These are phyloP conservation scores for Botrylloides violaceus DNA, from an alignment of 23 tunicate species.

Conservation along the genomic window DNA sequence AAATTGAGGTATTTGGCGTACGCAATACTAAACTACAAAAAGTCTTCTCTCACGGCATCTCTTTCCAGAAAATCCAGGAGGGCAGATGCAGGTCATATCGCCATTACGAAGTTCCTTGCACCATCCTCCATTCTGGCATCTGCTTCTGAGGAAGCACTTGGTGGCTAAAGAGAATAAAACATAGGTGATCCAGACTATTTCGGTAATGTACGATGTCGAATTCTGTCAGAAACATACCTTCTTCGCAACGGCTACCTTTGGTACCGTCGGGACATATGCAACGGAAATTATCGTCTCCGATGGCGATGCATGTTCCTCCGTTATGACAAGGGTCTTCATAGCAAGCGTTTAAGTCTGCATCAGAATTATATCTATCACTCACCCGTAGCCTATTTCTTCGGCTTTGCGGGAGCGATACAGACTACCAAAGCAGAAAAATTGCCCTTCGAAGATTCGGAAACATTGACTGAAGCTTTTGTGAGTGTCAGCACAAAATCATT, in stretches of 20 bases:
- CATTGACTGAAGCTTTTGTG: no score
- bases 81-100: conserved; percentile 12
- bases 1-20: neutral
- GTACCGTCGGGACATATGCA: conserved; percentile 27
- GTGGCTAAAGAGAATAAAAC: conserved; percentile 21
- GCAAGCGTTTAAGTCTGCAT: conserved; percentile 36
- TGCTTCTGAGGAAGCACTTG: conserved; percentile 14
- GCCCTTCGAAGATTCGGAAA: no score
- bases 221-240: neutral
- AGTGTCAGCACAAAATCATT: no score
- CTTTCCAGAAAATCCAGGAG: conserved; percentile 28
- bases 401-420: no score
- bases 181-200: no score
- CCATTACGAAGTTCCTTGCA: conserved; percentile 20
- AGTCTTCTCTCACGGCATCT: conserved; percentile 19
- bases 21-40: neutral
- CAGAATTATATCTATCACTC: no score
- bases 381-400: no score
- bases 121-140: conserved; percentile 28
- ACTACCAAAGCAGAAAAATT: no score
- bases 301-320: conserved; percentile 25
- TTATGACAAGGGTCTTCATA: conserved; percentile 37
- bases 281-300: conserved; percentile 5
- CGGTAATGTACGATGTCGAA: neutral
- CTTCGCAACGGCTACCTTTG: conserved; percentile 28